Conservation (phyloP, 2,888 invertebrate genomes). For the Euproctis similis region DNA sequence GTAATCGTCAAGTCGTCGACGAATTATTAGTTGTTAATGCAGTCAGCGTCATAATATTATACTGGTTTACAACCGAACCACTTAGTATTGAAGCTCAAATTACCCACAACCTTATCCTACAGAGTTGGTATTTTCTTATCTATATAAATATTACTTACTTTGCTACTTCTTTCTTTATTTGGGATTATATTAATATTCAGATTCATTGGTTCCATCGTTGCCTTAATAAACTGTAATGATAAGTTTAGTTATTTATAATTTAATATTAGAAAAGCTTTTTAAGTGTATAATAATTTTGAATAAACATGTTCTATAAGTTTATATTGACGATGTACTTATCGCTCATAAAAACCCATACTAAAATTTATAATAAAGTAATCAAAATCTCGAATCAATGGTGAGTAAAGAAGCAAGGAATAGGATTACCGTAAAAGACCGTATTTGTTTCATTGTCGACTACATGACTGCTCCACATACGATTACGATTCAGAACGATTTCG, state of each 20-base stretch:
- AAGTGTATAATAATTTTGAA: no score
- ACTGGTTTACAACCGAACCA: constrained; percentile 47
- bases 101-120: constrained; percentile 35
- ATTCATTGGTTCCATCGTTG: not conserved
- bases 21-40: constrained; percentile 63
- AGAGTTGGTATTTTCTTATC: constrained; percentile 23
- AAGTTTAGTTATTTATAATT: constrained; percentile 11
- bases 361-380: no score
- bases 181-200: constrained; percentile 4
- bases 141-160: constrained; percentile 17
- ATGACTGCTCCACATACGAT: constrained; percentile 20
- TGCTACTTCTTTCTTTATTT: constrained; percentile 25
- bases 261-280: no score
- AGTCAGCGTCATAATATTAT: constrained; percentile 43
- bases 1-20: constrained; percentile 58
- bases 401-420: not conserved
- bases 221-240: constrained; percentile 9
- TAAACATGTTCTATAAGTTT: no score
- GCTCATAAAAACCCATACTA: no score
- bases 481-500: constrained; percentile 13
- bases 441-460: constrained; percentile 16
- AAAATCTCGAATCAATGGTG: no score
- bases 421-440: constrained; percentile 8
- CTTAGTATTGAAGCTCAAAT: constrained; percentile 52
- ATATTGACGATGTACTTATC: no score